Base-by-base conservation (phyloP, 2,888 invertebrate genomes). In the Pyrgus malvae region DNA sequence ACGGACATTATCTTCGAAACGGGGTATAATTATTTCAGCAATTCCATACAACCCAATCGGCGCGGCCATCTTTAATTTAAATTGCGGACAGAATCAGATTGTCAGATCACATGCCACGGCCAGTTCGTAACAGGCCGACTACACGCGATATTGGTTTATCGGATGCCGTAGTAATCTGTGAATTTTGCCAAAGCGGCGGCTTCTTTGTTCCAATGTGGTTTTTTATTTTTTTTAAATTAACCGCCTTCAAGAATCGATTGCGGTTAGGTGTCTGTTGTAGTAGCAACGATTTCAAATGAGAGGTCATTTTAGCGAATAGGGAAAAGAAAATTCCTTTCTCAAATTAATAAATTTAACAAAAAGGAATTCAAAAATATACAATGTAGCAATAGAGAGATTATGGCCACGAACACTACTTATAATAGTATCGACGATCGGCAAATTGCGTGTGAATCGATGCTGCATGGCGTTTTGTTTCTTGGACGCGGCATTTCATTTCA, bases 131-230 rank as follows among this genome's bases (percentile, higher is more conserved):
- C 57, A 55, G 49, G 62, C 58, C 54, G 64, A 80, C 76, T 81
- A 76, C 65, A 80, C 71, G 77, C 80, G 74, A 73, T 83, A 86
- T 87, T 81, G 83, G 85, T 81, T 88, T 86, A 88, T 86, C 87
- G 83, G 76, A 89, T 86, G 83, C 83, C 78, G 63, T 68, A 66
- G 77, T 83, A 87, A 88, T 87, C 89, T 87, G 87, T 80, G 77
- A 88, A 83, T 85, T 85, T 87, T 74, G 71, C 77, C 80, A 75
- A 63, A 73, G 76, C 67, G 78, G 76, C 83, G 85, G 83, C 72
- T 55, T 72, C 83, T 89, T 89, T 89, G 89, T 88, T 82, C 73
- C 71, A 61, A 56, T 67, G 70, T 65, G 62, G 81, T 80, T 81
- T 51, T 77, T 69, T 64, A 70, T 74, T 72, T 80, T 80, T 84